Evolutionary conservation across 2,113 vertebrate species (phyloP).

Genomic region (Rynchops niger): DNA sequence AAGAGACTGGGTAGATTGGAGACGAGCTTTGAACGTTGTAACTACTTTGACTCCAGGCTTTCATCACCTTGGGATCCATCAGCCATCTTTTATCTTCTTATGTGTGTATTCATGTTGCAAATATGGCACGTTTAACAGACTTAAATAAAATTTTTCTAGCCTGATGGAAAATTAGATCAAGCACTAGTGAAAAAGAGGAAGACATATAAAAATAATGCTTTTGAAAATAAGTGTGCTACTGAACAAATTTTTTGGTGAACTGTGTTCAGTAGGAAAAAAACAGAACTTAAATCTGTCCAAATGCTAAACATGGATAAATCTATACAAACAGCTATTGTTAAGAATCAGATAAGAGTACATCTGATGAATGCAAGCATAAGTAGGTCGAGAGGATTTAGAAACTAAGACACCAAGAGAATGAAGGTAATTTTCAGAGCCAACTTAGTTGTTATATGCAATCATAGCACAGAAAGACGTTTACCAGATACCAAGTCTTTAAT

Average conservation of each 20-base stretch:
- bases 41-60: background rate
- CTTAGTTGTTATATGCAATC: background rate
- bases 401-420: background rate
- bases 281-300: background rate
- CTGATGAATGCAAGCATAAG: background rate
- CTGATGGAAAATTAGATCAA: background rate
- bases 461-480: background rate
- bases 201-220: background rate
- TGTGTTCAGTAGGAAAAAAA: background rate
- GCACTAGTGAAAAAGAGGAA: background rate
- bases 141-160: background rate
- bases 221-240: background rate
- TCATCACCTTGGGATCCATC: background rate
- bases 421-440: background rate
- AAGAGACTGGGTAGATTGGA: background rate
- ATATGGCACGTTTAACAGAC: background rate
- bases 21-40: background rate
- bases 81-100: background rate
- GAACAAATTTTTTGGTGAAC: background rate
- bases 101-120: background rate
- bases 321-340: background rate
- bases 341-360: background rate
- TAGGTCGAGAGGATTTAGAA: background rate
- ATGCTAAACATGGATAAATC: background rate
- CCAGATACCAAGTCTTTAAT: background rate